Base-by-base conservation (phyloP, 2,888 invertebrate species). In the Mimumesa dahlbomi region DNA sequence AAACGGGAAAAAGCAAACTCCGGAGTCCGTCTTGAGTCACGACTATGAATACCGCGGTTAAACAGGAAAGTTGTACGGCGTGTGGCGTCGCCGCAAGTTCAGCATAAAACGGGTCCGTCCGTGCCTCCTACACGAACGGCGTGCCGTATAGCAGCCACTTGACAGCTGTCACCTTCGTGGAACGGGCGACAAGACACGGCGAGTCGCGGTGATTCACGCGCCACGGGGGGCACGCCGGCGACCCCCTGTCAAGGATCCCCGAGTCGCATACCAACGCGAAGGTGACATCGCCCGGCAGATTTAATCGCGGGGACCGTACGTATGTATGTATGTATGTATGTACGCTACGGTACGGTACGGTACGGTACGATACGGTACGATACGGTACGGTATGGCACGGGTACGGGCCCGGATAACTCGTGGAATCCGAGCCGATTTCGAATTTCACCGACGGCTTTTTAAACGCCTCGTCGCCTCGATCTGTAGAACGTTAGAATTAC, bases 101-200 rank as follows among this genome's bases (percentile, higher is more conserved):
- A n/a, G n/a, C n/a, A n/a, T n/a, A n/a, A 42, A 21, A 50, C 25
- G 40, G 58, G 45, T 61, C 31, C 46, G 58, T 67, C 59, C 50
- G 70, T 54, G 75, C 78, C 77, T 73, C 81, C 84, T 84, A 84
- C 79, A 75, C 75, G 66, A 48, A 70, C 69, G 52, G 58, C 59
- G 67, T 16, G 72, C 61, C 70, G 78, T 76, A 79, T 77, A 77
- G 67, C 79, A 75, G 77, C 72, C 81, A 79, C 85, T 87, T 87
- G 89, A 88, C 88, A 87, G 88, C 87, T 88, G 88, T 88, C 89
- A 88, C 85, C 87, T 84, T 84, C 80, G 81, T 77, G 78, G 75
- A 79, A n/a, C 79, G 82, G 79, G 83, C 83, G 86, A 88, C 86
- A 87, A 82, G 86, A 85, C 81, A 78, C 82, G 78, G 82, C 80